These are phyloP conservation scores for Cacoxenus indagator DNA, from an alignment of 2,888 invertebrate genomes.

Conservation along the genomic window DNA sequence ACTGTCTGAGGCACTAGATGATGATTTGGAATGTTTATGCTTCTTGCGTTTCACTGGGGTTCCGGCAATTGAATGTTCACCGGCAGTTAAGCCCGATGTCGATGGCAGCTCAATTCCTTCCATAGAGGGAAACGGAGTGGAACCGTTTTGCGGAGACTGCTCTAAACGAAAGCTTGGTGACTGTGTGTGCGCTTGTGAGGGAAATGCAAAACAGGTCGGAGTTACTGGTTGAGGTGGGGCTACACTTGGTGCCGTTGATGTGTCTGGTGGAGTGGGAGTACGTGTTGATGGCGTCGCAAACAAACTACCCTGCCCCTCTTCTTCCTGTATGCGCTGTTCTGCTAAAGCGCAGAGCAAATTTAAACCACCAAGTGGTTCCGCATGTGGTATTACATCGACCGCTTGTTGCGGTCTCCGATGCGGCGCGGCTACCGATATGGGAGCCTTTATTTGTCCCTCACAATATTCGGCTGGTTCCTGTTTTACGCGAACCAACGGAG, in stretches of 20 bases:
- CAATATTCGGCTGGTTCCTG: slow-evolving; percentile 61
- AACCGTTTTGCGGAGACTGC: neutral
- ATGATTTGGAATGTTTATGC: slow-evolving; percentile 70
- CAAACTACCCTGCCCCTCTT: slow-evolving; percentile 54
- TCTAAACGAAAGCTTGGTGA: slow-evolving; percentile 26
- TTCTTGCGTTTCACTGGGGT: slow-evolving; percentile 70
- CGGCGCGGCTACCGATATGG: neutral
- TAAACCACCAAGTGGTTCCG: slow-evolving; percentile 75
- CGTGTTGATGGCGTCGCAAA: slow-evolving; percentile 52
- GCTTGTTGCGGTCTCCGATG: slow-evolving; percentile 8
- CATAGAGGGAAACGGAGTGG: slow-evolving; percentile 57
- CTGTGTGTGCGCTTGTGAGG: slow-evolving; percentile 24
- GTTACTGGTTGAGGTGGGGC: slow-evolving; percentile 18
- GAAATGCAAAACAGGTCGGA: slow-evolving; percentile 35
- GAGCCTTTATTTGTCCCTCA: neutral
- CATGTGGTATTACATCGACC: slow-evolving; percentile 33
- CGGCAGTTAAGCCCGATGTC: slow-evolving; percentile 39
- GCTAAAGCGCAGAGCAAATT: slow-evolving; percentile 86
- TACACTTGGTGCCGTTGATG: slow-evolving; percentile 40
- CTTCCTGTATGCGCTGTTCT: slow-evolving; percentile 85
- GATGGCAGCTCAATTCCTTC: slow-evolving; percentile 62
- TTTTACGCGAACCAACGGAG: slow-evolving; percentile 69
- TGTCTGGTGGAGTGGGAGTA: slow-evolving; percentile 49
- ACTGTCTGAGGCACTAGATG: slow-evolving; percentile 40
- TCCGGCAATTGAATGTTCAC: slow-evolving; percentile 1